phyloP scores from a whole-genome alignment of 2,888 invertebrate genomes.

The Apotomis capreana region DNA sequence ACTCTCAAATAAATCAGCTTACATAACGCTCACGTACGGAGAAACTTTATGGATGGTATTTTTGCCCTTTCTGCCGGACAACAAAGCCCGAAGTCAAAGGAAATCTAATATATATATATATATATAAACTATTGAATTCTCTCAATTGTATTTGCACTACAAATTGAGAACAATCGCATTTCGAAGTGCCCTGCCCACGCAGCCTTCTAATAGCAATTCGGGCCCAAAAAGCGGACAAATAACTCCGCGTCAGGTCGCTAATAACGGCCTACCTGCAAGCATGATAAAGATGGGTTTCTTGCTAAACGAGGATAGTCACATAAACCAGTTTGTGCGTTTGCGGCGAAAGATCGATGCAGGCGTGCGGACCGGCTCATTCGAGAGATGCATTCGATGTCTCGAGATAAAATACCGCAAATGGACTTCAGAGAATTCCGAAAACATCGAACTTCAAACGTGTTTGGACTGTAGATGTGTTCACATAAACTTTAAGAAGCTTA shows the following conservation, averaged over 20 bases:
- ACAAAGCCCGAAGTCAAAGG: constrained; percentile 15
- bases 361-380: constrained; percentile 25
- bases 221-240: constrained; percentile 29
- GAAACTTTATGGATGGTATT: constrained; percentile 19
- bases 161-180: constrained; percentile 31
- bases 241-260: constrained; percentile 28
- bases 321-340: constrained; percentile 38
- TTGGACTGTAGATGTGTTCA: background rate
- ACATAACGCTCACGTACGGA: constrained; percentile 20
- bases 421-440: background rate
- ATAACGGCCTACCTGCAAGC: constrained; percentile 37
- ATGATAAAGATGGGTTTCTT: constrained; percentile 39
- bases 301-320: constrained; percentile 37
- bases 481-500: background rate
- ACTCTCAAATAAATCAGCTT: constrained; percentile 28
- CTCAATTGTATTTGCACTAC: constrained; percentile 18
- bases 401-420: constrained; percentile 32
- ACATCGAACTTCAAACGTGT: background rate
- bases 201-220: constrained; percentile 9
- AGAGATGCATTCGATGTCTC: constrained; percentile 26
- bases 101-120: constrained; percentile 9
- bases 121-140: constrained; percentile 24
- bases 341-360: constrained; percentile 33
- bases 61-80: background rate
- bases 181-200: constrained; percentile 16